Conservation (phyloP, 2,113 vertebrate genomes). For the Helogale parvula region DNA sequence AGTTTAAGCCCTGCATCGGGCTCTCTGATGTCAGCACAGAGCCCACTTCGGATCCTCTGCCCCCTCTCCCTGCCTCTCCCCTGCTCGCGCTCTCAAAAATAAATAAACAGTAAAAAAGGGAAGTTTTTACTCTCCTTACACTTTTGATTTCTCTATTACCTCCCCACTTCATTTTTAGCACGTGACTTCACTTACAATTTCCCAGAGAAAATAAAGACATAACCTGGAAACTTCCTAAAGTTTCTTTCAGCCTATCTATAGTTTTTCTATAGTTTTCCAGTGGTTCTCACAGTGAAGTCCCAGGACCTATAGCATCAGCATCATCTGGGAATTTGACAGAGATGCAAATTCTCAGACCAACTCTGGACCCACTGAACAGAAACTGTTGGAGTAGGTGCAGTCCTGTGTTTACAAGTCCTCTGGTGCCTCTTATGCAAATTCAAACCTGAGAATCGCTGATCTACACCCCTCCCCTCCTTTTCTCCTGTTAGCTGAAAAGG, state of each 20-base stretch:
- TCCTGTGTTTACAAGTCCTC: neutral
- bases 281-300: neutral
- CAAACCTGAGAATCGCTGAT: neutral
- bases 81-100: too few relatives aligned
- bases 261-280: neutral
- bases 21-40: too few relatives aligned
- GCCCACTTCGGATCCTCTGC: too few relatives aligned
- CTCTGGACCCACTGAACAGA: neutral
- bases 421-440: neutral
- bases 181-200: neutral
- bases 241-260: neutral
- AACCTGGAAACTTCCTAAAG: neutral
- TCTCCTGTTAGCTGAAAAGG: neutral
- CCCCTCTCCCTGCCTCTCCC: too few relatives aligned
- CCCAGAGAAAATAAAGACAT: neutral
- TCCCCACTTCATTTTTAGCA: neutral
- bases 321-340: neutral
- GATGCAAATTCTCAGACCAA: neutral
- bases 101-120: too few relatives aligned
- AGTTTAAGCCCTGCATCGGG: too few relatives aligned
- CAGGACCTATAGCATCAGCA: neutral
- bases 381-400: neutral
- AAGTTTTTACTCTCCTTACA: neutral
- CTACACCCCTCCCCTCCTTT: neutral
- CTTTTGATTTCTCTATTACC: neutral